A percentile compares a stretch with the other conserved stretches of the same genome.
phyloP scores from a whole-genome alignment of 2,888 invertebrate genomes.

The Malachius bipustulatus region DNA sequence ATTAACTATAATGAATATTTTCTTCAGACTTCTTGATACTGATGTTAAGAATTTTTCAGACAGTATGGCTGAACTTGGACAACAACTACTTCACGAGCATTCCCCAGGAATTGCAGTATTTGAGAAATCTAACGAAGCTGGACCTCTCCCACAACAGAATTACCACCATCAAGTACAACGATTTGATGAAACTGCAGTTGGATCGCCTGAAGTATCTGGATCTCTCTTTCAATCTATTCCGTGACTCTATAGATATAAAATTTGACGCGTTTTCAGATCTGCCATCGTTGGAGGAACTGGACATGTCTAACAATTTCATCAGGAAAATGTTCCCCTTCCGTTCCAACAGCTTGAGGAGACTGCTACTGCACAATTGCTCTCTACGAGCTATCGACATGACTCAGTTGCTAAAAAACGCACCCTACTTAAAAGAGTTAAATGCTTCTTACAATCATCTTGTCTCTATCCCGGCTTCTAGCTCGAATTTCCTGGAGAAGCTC shows the following conservation, averaged over 20 bases:
- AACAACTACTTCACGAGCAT: conserved; percentile 1
- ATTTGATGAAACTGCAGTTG: conserved; percentile 35
- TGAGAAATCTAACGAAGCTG: conserved; percentile 46
- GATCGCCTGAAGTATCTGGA: conserved; percentile 46
- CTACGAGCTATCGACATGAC: conserved; percentile 43
- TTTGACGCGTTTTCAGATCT: conserved; percentile 42
- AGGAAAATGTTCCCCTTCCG: conserved; percentile 22
- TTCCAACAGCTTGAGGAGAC: conserved; percentile 37
- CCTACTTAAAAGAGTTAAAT: conserved; percentile 42
- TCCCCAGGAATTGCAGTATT: conserved; percentile 25
- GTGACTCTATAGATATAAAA: conserved; percentile 44
- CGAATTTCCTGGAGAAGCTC: conserved; percentile 34
- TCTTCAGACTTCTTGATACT: too few species aligned
- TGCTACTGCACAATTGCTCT: conserved; percentile 51
- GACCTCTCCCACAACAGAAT: conserved; percentile 52
- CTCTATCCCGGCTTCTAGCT: conserved; percentile 18
- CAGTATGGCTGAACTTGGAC: background rate
- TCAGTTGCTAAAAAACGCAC: conserved; percentile 41
- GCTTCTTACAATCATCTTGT: conserved; percentile 35
- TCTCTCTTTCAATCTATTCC: conserved; percentile 51
- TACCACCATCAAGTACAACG: conserved; percentile 1
- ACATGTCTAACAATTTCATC: conserved; percentile 53
- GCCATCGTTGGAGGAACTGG: conserved; percentile 44
- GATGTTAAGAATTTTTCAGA: conserved; percentile 1
- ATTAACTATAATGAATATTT: too few species aligned